A percentile compares a stretch with the other conserved stretches of the same genome.
Conservation (phyloP, 92 coral and sea anemone species). For the Zoanthus sansibaricus region DNA sequence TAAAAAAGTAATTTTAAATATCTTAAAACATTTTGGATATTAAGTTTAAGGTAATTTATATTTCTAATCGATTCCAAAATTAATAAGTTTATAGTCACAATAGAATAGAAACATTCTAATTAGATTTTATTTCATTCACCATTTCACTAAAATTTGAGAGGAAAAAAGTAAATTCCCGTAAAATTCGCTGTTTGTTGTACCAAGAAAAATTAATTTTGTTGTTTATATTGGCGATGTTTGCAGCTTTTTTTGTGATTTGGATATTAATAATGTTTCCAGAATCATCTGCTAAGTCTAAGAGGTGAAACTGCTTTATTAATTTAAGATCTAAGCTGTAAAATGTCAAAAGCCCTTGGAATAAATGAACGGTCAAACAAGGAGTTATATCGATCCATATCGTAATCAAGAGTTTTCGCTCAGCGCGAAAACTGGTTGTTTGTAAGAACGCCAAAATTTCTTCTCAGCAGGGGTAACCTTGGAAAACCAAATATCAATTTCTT, state of each 20-base stretch:
- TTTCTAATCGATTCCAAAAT: too few relatives aligned
- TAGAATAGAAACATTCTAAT: background rate
- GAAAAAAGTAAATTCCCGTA: background rate
- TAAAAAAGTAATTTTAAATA: too few relatives aligned
- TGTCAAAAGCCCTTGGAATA: background rate
- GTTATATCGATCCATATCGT: background rate
- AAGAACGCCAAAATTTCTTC: background rate
- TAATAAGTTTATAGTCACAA: background rate
- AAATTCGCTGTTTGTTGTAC: background rate
- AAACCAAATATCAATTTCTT: constrained; percentile 11
- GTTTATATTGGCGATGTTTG: constrained; percentile 2
- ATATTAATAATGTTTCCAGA: background rate
- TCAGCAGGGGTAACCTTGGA: constrained; percentile 25
- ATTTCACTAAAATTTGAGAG: background rate
- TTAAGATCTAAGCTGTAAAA: background rate
- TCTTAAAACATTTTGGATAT: too few relatives aligned
- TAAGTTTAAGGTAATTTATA: too few relatives aligned
- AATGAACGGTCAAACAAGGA: background rate
- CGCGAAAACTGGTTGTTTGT: constrained; percentile 3
- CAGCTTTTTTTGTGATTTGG: background rate
- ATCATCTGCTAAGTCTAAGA: background rate
- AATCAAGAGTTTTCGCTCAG: constrained; percentile 30
- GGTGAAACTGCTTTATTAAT: background rate
- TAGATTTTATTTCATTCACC: background rate
- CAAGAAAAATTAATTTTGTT: background rate